These are phyloP conservation scores for Yponomeuta plumbellus DNA, from an alignment of 2,888 invertebrate genomes.

Conservation along the genomic window DNA sequence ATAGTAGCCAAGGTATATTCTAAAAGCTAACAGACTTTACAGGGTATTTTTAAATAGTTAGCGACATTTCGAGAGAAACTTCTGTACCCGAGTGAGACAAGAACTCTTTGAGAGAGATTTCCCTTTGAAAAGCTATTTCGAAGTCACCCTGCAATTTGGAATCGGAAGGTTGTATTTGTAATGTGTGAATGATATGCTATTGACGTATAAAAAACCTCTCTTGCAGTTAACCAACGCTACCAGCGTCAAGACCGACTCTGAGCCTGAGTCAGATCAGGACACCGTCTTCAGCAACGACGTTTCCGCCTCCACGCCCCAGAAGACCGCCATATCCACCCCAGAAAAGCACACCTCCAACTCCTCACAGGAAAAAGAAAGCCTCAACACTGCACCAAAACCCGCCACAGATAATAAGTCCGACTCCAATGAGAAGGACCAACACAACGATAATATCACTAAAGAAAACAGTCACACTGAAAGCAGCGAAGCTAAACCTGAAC, in stretches of 20 bases:
- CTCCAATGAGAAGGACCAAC: slow-evolving; percentile 16
- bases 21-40: no score
- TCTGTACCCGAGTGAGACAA: no score
- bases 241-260: slow-evolving; percentile 45
- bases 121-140: no score
- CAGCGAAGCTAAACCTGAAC: background rate
- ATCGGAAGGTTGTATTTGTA: no score
- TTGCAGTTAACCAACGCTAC: slow-evolving; percentile 55
- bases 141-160: no score
- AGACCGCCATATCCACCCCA: slow-evolving; percentile 31
- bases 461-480: slow-evolving; percentile 4
- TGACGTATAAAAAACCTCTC: background rate
- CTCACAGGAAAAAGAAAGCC: slow-evolving; percentile 1
- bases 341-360: slow-evolving; percentile 25
- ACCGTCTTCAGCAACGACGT: slow-evolving; percentile 17
- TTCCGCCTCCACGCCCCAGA: slow-evolving; percentile 22
- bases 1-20: no score
- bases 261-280: slow-evolving; percentile 49
- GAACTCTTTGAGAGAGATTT: no score
- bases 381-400: background rate
- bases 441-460: slow-evolving; percentile 19
- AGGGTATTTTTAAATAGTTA: no score
- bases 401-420: background rate
- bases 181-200: background rate
- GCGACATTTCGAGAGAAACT: no score